Percentiles rank a stretch among this genome's conserved stretches.
These are phyloP conservation scores for Xiphydria camelus DNA, from an alignment of 2,888 invertebrate species.

Conservation along the genomic window DNA sequence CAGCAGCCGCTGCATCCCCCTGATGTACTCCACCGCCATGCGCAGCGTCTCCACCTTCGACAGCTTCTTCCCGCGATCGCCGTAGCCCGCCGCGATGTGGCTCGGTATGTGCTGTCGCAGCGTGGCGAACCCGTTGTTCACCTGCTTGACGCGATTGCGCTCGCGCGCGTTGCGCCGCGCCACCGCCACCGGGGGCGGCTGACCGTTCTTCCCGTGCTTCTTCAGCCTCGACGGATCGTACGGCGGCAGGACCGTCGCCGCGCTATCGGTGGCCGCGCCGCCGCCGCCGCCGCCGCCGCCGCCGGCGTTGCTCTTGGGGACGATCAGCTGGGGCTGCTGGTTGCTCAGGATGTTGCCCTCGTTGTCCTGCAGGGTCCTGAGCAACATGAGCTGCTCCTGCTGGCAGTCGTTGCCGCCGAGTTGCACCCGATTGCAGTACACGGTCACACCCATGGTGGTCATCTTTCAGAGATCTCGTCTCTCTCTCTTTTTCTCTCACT, in stretches of 20 bases:
- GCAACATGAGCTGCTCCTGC: slow-evolving; percentile 49
- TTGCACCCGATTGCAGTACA: slow-evolving; percentile 48
- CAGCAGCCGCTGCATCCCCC: slow-evolving; percentile 76
- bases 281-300: not conserved
- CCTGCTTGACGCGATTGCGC: slow-evolving; percentile 89
- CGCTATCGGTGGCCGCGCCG: slow-evolving; percentile 21
- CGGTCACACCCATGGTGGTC: slow-evolving; percentile 55
- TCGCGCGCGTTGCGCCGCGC: slow-evolving; percentile 90
- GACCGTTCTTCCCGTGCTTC: slow-evolving; percentile 56
- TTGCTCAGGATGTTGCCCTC: slow-evolving; percentile 52
- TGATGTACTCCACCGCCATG: slow-evolving; percentile 89
- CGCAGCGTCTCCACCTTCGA: slow-evolving; percentile 87
- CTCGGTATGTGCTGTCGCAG: slow-evolving; percentile 84
- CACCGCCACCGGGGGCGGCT: slow-evolving; percentile 79
- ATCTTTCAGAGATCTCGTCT: slow-evolving; percentile 36
- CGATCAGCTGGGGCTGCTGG: slow-evolving; percentile 33
- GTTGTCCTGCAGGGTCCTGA: slow-evolving; percentile 53
- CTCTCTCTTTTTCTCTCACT: not conserved
- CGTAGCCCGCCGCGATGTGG: slow-evolving; percentile 73
- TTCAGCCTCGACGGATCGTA: slow-evolving; percentile 58
- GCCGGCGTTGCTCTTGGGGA: slow-evolving; percentile 33
- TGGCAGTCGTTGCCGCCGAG: slow-evolving; percentile 40
- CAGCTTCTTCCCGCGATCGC: slow-evolving; percentile 73
- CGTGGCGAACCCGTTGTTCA: slow-evolving; percentile 89
- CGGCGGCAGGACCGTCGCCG: slow-evolving; percentile 52